Percentiles rank a stretch among this genome's conserved stretches.
These are phyloP conservation scores for Cantharis lateralis DNA, from an alignment of 2,888 invertebrate species.

Conservation along the genomic window DNA sequence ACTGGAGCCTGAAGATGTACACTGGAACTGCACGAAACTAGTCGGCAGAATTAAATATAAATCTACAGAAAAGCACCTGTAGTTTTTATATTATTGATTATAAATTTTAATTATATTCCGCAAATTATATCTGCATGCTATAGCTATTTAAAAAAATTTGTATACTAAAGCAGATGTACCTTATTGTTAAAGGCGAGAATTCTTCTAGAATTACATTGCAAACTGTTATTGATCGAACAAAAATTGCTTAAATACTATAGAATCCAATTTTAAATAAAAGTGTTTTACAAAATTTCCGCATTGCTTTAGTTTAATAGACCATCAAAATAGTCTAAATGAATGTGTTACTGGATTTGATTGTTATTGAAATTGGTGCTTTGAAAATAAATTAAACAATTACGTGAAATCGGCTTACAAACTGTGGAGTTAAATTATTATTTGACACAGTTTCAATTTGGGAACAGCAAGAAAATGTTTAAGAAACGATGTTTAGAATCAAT, in stretches of 20 bases:
- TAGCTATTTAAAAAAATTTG: not conserved
- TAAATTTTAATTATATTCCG: not conserved
- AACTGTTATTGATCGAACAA: slow-evolving; percentile 1
- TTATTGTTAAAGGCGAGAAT: not conserved
- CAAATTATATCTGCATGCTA: not conserved
- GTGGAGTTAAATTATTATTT: not conserved
- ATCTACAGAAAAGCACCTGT: too few species aligned
- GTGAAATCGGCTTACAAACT: not conserved
- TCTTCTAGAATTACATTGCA: not conserved
- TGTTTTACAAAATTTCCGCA: not conserved
- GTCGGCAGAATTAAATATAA: too few species aligned
- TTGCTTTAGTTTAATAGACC: not conserved
- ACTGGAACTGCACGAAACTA: too few species aligned
- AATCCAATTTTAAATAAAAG: not conserved
- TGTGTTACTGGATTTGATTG: not conserved
- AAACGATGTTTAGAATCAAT: not conserved
- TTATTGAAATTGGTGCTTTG: not conserved
- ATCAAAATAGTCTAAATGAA: not conserved
- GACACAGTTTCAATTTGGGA: not conserved
- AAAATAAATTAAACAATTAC: not conserved
- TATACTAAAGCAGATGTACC: not conserved
- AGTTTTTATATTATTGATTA: too few species aligned
- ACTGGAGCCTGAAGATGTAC: too few species aligned
- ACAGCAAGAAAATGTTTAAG: not conserved
- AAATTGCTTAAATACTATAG: not conserved